Base-by-base conservation (phyloP, 2,113 vertebrate species). In the Lagopus muta region DNA sequence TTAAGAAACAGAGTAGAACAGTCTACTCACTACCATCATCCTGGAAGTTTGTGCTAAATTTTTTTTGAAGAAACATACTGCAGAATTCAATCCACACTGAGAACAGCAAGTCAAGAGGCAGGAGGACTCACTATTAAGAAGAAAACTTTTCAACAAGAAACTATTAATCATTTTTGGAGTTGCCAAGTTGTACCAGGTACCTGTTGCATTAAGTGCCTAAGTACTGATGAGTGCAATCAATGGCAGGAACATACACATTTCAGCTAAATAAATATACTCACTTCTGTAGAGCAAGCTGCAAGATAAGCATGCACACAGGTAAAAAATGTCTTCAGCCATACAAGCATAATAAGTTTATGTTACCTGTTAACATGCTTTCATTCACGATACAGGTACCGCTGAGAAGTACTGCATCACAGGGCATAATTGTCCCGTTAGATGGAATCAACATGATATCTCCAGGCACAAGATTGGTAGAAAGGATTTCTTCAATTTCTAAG, bases 341-440 rank as follows among this genome's bases (percentile, higher is more conserved):
- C 14, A 70, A 70, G 6, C 13, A 30, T 28, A 57, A 42, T 28
- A 60, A 86, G 40, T 77, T 62, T 30, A 48, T 70, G 40, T 95
- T 97, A 99, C 99, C 99, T 98, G 99, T 99, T 93, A 99, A 97
- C 99, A 99, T 99, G 98, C 99, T 99, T 97, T 99, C 99, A 90
- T 99, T 99, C 86, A 99, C 99, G 78, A 99, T 99, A 97, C 99
- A 99, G 90, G 99, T 99, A 84, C 99, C 99, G 83, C 98, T 99
- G 94, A 99, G 96, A 90, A 99, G 97, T 52, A 99, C 99, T 11
- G 99, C 99, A 55, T 99, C 99, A 93, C 99, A 99, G 28, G 99
- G 98, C 99, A 99, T 99, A 96, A 99, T 98, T 91, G 98, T 99
- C 72, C 99, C 99, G 60, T 99, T 99, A 92, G 98, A 98, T 72